Conservation (phyloP, 2,888 invertebrate species). For the Chydorus sphaericus region DNA sequence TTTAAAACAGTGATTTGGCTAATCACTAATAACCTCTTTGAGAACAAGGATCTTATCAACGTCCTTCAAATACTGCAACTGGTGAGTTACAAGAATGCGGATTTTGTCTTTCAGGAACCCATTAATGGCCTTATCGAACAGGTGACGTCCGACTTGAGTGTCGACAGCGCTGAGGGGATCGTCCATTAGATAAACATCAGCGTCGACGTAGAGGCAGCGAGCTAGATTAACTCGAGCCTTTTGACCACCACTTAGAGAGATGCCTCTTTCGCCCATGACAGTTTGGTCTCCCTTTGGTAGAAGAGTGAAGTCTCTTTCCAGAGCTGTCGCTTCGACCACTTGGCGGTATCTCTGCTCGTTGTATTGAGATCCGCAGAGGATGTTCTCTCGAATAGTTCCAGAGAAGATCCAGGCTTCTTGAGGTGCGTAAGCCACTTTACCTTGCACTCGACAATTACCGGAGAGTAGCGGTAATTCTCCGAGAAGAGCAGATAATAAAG, state of each 20-base stretch:
- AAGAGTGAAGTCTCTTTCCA: slow-evolving; percentile 32
- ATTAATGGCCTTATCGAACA: slow-evolving; percentile 32
- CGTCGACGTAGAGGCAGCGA: slow-evolving; percentile 31
- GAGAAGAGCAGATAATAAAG: slow-evolving; percentile 27
- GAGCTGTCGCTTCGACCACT: slow-evolving; percentile 24
- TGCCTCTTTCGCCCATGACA: slow-evolving; percentile 37
- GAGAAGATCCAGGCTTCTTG: slow-evolving; percentile 68
- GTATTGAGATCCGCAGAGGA: slow-evolving; percentile 63
- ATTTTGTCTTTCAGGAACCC: slow-evolving; percentile 28
- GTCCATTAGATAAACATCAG: slow-evolving; percentile 35
- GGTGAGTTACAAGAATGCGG: slow-evolving; percentile 50
- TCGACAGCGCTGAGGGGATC: slow-evolving; percentile 38
- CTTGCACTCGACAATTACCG: slow-evolving; percentile 29
- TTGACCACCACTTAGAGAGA: slow-evolving; percentile 38
- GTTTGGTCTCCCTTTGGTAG: slow-evolving; percentile 35
- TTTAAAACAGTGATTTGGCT: no score
- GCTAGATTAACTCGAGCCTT: slow-evolving; percentile 38
- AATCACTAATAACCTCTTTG: no score
- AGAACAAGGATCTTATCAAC: slow-evolving; percentile 50
- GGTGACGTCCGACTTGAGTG: slow-evolving; percentile 30
- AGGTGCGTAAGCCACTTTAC: slow-evolving; percentile 29
- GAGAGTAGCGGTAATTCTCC: slow-evolving; percentile 31
- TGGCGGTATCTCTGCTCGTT: slow-evolving; percentile 30
- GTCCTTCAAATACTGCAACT: slow-evolving; percentile 57
- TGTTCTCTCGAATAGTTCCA: slow-evolving; percentile 74